phyloP scores from a whole-genome alignment of 1,140 invertebrate genomes.

The Drosophila asahinai region DNA sequence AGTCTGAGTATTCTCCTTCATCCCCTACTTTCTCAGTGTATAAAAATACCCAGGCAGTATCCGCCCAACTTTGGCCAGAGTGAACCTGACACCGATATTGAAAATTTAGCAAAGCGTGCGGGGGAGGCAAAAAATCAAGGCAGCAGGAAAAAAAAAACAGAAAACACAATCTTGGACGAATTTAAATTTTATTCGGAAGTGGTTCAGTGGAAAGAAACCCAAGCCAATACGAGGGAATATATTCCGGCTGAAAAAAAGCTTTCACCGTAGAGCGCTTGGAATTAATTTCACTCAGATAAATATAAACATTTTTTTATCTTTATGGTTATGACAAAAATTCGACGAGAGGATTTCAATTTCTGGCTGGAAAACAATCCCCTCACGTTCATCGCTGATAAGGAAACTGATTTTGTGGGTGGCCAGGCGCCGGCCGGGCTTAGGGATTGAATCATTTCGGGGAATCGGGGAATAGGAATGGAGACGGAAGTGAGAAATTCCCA shows the following conservation, averaged over 20 bases:
- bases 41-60: constrained; percentile 11
- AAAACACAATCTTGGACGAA: constrained; percentile 43
- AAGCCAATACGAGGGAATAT: constrained; percentile 39
- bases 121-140: constrained; percentile 11
- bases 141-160: constrained; percentile 10
- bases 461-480: neutral
- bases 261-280: constrained; percentile 65
- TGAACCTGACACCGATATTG: constrained; percentile 57
- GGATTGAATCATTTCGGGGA: constrained; percentile 31
- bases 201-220: constrained; percentile 55
- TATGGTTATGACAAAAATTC: constrained; percentile 68
- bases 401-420: constrained; percentile 42
- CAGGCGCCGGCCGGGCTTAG: constrained; percentile 1
- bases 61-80: constrained; percentile 9
- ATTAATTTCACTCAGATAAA: constrained; percentile 75
- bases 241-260: constrained; percentile 55
- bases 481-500: constrained; percentile 14
- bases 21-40: neutral
- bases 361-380: constrained; percentile 53
- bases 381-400: constrained; percentile 76
- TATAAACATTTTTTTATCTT: constrained; percentile 71
- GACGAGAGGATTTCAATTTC: constrained; percentile 74
- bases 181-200: constrained; percentile 73
- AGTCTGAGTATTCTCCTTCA: neutral
- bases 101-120: constrained; percentile 30